Evolutionary conservation across 2,888 invertebrate genomes (phyloP), one percentile per base, ranked within the genome.

Genomic region (Gastracanthus pulcherrimus): DNA sequence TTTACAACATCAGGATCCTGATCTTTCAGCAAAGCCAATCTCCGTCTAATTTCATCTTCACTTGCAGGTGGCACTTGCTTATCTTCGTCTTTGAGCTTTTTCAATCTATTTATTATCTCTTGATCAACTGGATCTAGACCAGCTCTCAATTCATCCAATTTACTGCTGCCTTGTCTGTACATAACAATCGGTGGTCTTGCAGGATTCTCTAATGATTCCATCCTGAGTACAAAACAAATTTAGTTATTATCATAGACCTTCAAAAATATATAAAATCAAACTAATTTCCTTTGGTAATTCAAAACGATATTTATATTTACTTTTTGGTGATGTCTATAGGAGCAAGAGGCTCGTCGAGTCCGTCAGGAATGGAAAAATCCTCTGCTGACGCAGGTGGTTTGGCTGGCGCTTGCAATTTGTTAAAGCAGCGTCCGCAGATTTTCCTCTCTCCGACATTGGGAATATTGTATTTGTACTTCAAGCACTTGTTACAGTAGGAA

Each of bases 401-500:
- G 60, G 82, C 83, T 23, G 80, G 85, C n/a, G 78, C 79, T 69
- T 84, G 85, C 55, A 91, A 82, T 87, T 92, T 92, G 72, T 92
- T 89, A 85, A 90, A 93, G 88, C 94, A 94, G 77, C 91, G 92
- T 83, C 93, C 92, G 87, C 95, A 95, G 69, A 97, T 96, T 91
- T 95, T 95, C 75, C 94, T 93, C 87, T 94, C 94, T 64, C 93
- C 92, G 85, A 94, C 91, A 82, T 92, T 94, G 11, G 95, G 93
- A 80, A 97, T 92, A 86, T 94, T 93, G 82, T 94, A 92, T 91
- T 95, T 95, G 86, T 96, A 94, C 85, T 94, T 94, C 67, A 97
- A 92, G 90, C 97, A 98, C 91, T 96, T 97, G 81, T 94, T 94
- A 90, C 97, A 98, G 92, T 95, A 97, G 66, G 96, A 95, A 92